Evolutionary conservation across 2,797 vertebrate genomes (phyloP), one percentile per base, ranked within the genome.

Genomic region (Intellagama lesueurii): DNA sequence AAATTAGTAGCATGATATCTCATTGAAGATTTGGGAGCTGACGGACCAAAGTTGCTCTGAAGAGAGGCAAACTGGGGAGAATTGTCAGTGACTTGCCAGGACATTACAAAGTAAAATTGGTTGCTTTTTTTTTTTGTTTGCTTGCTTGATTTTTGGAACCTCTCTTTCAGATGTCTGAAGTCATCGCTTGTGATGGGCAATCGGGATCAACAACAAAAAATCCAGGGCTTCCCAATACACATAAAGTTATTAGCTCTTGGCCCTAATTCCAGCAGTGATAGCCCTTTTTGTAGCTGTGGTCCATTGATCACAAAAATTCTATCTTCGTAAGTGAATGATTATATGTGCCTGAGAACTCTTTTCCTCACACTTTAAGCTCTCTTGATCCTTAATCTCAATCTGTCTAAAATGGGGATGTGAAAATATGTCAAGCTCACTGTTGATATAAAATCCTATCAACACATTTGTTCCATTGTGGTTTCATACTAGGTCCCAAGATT

Each of bases 1-100:
- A 75, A 11, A 69, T 87, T 72, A 85, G 17, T 69, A 86, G 5
- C 85, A 26, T 83, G 79, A 7, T 24, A 90, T 87, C 83, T 90
- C 47, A 44, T 91, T 22, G 56, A 76, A 87, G 83, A 44, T 81
- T 79, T 81, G 78, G 19, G 30, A 90, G 64, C 19, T 76, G 11
- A 1, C 17, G 88, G 80, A 89, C 77, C 87, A 32, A 30, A 30
- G 64, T 82, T 86, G 8, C 14, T 77, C 72, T 81, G 28, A 66
- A 81, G 83, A 2, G 88, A 83, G 70, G 64, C 83, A 82, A 89
- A 52, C 86, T 26, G 30, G 66, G 40, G 30, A 76, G 2, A 49
- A 78, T 86, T 30, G 35, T 19, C 16, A 40, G 70, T 81, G 87
- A 30, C 28, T 83, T 85, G 60, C 2, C 35, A 83, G 79, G 60